phyloP scores from a whole-genome alignment of 2,888 invertebrate genomes.

The Drosophila kuntzei region DNA sequence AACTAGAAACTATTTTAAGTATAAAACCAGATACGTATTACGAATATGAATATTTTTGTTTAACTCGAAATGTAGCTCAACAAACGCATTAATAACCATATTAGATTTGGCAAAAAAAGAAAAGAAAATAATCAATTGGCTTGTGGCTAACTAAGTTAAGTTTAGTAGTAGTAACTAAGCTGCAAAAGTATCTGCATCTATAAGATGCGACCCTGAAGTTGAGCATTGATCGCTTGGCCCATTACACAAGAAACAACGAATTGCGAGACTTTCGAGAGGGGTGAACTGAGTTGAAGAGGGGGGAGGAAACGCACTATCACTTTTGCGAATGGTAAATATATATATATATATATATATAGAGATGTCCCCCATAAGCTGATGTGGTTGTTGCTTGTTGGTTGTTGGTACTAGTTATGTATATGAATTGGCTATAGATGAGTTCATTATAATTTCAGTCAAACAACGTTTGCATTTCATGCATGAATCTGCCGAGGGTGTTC shows the following conservation, averaged over 20 bases:
- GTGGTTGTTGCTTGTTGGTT: conserved; percentile 6
- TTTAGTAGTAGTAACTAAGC: conserved; percentile 14
- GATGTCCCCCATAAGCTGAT: conserved; percentile 44
- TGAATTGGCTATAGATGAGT: conserved; percentile 51
- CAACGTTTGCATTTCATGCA: conserved; percentile 79
- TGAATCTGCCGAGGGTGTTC: conserved; percentile 54
- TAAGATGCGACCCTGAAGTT: conserved; percentile 54
- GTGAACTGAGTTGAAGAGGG: neutral
- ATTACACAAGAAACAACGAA: conserved; percentile 52
- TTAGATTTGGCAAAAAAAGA: conserved; percentile 28
- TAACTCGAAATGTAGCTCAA: conserved; percentile 22
- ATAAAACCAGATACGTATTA: neutral
- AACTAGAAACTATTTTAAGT: neutral
- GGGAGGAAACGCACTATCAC: conserved; percentile 50
- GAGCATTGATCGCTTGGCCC: conserved; percentile 33
- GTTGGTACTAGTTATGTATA: conserved; percentile 32
- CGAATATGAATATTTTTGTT: neutral
- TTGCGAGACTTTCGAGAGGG: conserved; percentile 35
- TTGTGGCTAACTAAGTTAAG: conserved; percentile 7
- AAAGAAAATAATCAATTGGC: conserved; percentile 23
- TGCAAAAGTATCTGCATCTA: conserved; percentile 17
- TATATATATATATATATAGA: conserved; percentile 4
- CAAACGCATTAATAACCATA: conserved; percentile 35
- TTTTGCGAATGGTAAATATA: conserved; percentile 41
- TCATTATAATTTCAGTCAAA: conserved; percentile 71